Conservation (phyloP, 2,888 invertebrate genomes). For the Microctonus aethiopoides region DNA sequence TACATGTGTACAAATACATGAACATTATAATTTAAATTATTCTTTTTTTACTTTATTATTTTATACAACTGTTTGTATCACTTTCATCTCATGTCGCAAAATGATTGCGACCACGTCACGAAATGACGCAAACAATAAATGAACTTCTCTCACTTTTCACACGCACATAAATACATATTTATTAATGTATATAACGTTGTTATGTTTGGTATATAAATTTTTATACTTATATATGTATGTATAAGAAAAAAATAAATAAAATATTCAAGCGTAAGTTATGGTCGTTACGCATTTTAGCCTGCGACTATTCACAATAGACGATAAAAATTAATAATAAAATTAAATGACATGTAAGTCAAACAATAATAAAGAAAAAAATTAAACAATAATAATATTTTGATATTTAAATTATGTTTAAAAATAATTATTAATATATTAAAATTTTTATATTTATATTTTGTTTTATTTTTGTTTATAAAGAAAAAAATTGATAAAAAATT, state of each 20-base stretch:
- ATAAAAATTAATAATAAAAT: neutral
- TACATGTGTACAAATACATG: too few relatives aligned
- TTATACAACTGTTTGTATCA: neutral
- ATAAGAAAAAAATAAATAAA: too few relatives aligned
- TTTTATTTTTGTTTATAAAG: too few relatives aligned
- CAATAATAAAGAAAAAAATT: too few relatives aligned
- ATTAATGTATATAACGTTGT: neutral
- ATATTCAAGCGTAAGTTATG: neutral
- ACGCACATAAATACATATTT: neutral
- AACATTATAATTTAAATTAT: neutral
- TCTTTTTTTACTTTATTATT: neutral
- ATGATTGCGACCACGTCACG: neutral
- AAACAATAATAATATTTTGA: too few relatives aligned
- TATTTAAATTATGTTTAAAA: too few relatives aligned
- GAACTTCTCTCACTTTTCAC: neutral
- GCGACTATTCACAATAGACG: neutral
- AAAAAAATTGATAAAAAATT: too few relatives aligned
- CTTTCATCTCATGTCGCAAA: slow-evolving; percentile 4
- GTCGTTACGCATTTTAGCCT: neutral
- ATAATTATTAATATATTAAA: too few relatives aligned
- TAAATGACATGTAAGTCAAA: neutral
- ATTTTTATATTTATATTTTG: too few relatives aligned
- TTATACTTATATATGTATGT: too few relatives aligned
- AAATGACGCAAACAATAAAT: slow-evolving; percentile 15
- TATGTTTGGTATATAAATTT: neutral